Conservation (phyloP, 2,797 vertebrate species). For the Leucoraja ocellata region DNA sequence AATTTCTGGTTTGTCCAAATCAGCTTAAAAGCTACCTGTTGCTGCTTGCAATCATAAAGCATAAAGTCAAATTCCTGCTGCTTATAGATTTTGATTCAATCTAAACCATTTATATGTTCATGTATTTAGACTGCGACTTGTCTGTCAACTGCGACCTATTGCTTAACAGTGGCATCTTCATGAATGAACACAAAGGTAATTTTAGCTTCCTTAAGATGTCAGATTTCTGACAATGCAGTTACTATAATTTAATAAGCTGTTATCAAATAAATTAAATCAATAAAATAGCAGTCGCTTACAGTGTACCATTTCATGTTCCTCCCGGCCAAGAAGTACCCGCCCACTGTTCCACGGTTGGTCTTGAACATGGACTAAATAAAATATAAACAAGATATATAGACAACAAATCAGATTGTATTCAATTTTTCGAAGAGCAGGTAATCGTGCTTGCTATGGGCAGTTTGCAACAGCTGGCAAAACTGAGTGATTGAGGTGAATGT, state of each 20-base stretch:
- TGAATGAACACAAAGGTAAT: background rate
- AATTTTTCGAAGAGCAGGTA: background rate
- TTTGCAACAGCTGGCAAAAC: background rate
- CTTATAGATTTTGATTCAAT: background rate
- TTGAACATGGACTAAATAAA: slow-evolving; percentile 69
- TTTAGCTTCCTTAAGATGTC: background rate
- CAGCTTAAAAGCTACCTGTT: background rate
- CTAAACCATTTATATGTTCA: background rate
- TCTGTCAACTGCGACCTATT: background rate
- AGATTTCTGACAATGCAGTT: background rate
- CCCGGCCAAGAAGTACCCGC: slow-evolving; percentile 81
- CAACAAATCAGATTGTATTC: background rate
- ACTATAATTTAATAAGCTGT: background rate
- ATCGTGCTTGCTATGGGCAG: background rate
- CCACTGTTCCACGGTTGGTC: slow-evolving; percentile 72
- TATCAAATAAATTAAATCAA: background rate
- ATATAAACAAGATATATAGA: background rate
- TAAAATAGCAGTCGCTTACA: slow-evolving; percentile 56
- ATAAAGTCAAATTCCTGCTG: background rate
- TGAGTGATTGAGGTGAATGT: background rate
- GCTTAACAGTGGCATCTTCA: background rate
- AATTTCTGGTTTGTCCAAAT: background rate
- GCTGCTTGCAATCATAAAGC: background rate
- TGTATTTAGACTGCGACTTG: background rate
- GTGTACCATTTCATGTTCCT: slow-evolving; percentile 81